These are phyloP conservation scores for Leptinotarsa undecemlineata DNA, from an alignment of 1,140 invertebrate genomes.

Conservation along the genomic window DNA sequence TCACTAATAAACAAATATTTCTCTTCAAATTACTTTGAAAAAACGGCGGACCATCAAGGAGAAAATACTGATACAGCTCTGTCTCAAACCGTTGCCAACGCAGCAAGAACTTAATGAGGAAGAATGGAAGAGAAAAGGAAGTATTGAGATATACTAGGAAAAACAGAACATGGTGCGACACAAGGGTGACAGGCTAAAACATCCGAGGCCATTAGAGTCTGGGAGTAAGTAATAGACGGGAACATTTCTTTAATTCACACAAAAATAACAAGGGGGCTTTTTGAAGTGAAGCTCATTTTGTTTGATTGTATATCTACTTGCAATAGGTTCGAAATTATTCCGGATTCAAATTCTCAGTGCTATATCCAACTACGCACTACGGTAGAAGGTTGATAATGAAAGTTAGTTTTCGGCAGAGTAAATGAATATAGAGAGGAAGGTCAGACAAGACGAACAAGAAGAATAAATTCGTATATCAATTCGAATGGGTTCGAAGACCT, in stretches of 20 bases:
- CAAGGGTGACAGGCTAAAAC: conserved; percentile 41
- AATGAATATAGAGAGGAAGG: too few relatives aligned
- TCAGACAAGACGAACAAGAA: too few relatives aligned
- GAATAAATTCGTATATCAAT: too few relatives aligned
- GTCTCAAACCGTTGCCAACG: conserved; percentile 19
- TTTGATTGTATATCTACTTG: too few relatives aligned
- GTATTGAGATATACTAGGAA: conserved; percentile 45
- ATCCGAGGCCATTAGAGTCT: conserved; percentile 39
- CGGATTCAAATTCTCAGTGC: too few relatives aligned
- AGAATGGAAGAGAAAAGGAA: conserved; percentile 41
- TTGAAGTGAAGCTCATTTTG: too few relatives aligned
- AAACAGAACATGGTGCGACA: conserved; percentile 39
- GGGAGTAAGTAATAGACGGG: conserved; percentile 26
- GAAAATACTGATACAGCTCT: neutral
- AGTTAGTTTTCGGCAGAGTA: too few relatives aligned
- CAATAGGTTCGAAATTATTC: too few relatives aligned
- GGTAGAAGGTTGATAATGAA: too few relatives aligned
- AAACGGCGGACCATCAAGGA: neutral
- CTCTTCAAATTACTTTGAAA: neutral
- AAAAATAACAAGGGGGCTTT: too few relatives aligned
- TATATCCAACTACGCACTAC: too few relatives aligned
- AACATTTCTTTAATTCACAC: conserved; percentile 30
- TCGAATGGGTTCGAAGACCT: too few relatives aligned
- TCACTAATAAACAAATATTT: neutral
- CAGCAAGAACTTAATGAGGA: conserved; percentile 41